These are phyloP conservation scores for Xestoiulus laeticollis DNA, from an alignment of 2,888 invertebrate genomes.

Conservation along the genomic window DNA sequence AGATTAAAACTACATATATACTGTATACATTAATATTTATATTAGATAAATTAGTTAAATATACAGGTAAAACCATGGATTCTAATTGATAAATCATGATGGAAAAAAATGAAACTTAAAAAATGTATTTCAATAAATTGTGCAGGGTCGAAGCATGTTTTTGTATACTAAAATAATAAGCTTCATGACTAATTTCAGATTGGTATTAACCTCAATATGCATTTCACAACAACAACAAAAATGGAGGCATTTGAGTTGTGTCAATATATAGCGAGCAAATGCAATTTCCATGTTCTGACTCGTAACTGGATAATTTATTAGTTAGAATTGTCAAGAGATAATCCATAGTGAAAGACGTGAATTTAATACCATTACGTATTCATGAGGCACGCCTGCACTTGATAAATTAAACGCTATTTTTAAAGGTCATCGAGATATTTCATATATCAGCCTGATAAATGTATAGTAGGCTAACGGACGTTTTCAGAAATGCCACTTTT, in stretches of 20 bases:
- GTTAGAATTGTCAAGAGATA: conserved; percentile 23
- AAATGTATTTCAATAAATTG: too few relatives aligned
- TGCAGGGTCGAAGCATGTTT: too few relatives aligned
- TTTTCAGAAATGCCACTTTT: not conserved
- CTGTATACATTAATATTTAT: too few relatives aligned
- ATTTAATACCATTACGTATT: not conserved
- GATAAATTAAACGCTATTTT: conserved; percentile 15
- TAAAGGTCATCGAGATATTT: conserved; percentile 15
- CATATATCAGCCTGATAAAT: not conserved
- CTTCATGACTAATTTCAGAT: too few relatives aligned
- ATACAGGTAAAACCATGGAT: too few relatives aligned
- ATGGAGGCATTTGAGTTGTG: not conserved
- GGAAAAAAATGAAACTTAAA: too few relatives aligned
- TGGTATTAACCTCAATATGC: not conserved
- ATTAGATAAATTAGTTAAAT: too few relatives aligned
- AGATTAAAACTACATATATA: too few relatives aligned
- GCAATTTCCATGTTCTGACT: not conserved
- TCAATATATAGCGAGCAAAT: not conserved
- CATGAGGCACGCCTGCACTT: conserved; percentile 28
- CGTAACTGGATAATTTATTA: not conserved
- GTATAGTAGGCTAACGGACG: not conserved
- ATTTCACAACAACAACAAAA: not conserved
- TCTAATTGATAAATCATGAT: too few relatives aligned
- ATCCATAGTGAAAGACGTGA: not conserved
- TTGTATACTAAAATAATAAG: too few relatives aligned